Conservation (phyloP, 2,113 vertebrate species). For the Odocoileus virginianus region DNA sequence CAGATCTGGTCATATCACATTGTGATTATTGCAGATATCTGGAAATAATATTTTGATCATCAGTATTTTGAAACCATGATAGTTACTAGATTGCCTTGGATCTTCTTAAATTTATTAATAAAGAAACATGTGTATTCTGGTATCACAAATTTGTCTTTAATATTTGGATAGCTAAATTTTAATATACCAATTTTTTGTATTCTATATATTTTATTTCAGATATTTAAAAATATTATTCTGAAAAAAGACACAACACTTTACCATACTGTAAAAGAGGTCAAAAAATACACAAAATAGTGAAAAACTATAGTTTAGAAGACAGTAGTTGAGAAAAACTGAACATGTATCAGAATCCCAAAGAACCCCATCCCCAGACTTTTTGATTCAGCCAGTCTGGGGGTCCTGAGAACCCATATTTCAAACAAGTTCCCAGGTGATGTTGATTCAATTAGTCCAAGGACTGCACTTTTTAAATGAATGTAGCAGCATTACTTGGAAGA, state of each 20-base stretch:
- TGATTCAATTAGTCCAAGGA: not conserved
- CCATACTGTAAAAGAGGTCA: not conserved
- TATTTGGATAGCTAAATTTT: not conserved
- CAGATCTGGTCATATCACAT: not conserved
- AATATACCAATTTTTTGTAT: not conserved
- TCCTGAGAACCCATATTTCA: not conserved
- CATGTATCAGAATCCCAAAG: not conserved
- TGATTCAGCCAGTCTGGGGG: not conserved
- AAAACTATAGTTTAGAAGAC: not conserved
- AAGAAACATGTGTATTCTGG: not conserved
- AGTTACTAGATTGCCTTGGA: not conserved
- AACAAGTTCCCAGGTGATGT: not conserved
- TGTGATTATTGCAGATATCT: not conserved
- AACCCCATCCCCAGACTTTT: not conserved
- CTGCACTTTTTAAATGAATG: not conserved
- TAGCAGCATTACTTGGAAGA: not conserved
- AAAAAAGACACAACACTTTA: not conserved
- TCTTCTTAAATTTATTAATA: not conserved
- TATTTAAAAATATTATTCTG: not conserved
- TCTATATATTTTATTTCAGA: not conserved
- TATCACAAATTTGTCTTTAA: not conserved
- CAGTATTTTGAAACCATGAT: not conserved
- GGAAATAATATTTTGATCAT: not conserved
- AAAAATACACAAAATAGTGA: not conserved
- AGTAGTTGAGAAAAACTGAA: not conserved